Evolutionary conservation across 2,888 invertebrate genomes (phyloP), one percentile per base, ranked within the genome.

Genomic region (Aspidiotus destructor): DNA sequence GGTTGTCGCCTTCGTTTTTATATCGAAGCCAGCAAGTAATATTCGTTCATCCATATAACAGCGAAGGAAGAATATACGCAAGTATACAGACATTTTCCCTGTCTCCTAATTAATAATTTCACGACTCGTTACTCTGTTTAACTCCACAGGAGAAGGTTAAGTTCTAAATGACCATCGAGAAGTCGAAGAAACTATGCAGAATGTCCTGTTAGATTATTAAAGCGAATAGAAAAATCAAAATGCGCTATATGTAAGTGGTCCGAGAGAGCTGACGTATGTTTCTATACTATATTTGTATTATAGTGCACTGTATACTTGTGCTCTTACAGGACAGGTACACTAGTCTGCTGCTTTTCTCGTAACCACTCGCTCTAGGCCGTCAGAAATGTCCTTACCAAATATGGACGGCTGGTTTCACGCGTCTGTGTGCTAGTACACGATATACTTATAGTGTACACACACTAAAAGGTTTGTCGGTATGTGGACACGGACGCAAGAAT

Each of bases 141-240:
- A 28, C 28, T 28, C 28, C 28, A 5, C 28, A 28, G 28, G 5
- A 28, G 28, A 28, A 28, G 28, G 28, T 28, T 1, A 1, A 28
- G 28, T 28, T 28, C 28, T 28, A 28, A 28, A 28, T 28, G 28
- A 28, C 28, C 28, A 28, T 28, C 28, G 28, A 28, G 28, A 28
- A 28, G 28, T 28, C 28, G 28, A 28, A 28, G 28, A 28, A 28
- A 28, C 28, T 28, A 28, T 48, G 65, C 57, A 65, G 65, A 65
- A 65, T 65, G 65, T 65, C 65, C 65, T 65, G 65, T 65, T 65
- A 65, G 58, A 65, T 65, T 65, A 65, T 65, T 65, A 65, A 65
- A 58, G 65, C 65, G 65, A 65, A 65, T 28, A 28, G 64, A 65
- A 65, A 65, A 65, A 65, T 65, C 65, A 65, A 58, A 65, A 65